Conservation (phyloP, 2,113 vertebrate genomes). For the Sylvietta virens region DNA sequence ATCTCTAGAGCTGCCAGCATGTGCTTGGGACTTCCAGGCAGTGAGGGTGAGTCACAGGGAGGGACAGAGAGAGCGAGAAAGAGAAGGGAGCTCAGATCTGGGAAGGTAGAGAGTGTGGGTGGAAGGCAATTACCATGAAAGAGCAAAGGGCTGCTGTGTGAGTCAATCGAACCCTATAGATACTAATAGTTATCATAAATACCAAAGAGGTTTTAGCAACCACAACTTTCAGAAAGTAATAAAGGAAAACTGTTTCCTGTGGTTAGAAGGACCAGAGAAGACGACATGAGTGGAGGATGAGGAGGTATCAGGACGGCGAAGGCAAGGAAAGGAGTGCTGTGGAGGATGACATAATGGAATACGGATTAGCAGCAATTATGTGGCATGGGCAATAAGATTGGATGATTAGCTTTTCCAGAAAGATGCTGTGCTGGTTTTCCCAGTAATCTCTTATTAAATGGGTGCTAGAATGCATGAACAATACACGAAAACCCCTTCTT, state of each 20-base stretch:
- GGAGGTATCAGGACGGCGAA: background rate
- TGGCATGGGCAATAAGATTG: background rate
- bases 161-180: background rate
- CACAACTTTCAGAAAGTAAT: background rate
- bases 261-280: background rate
- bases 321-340: background rate
- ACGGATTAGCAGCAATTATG: background rate
- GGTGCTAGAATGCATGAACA: slow-evolving; percentile 23
- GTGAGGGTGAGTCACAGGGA: slow-evolving; percentile 36
- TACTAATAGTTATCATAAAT: slow-evolving; percentile 17
- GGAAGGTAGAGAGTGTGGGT: slow-evolving; percentile 33
- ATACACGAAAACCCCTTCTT: background rate
- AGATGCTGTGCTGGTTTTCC: background rate
- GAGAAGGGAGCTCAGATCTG: background rate
- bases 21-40: slow-evolving; percentile 15
- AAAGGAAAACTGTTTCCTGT: background rate
- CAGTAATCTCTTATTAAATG: background rate
- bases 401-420: slow-evolving; percentile 18
- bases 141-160: background rate
- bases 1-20: background rate
- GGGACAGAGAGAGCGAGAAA: background rate
- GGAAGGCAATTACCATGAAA: background rate
- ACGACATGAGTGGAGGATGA: background rate
- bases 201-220: background rate
- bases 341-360: slow-evolving; percentile 13